Evolutionary conservation across 1,140 invertebrate genomes (phyloP).

Genomic region (Philopotamus ludificatus): DNA sequence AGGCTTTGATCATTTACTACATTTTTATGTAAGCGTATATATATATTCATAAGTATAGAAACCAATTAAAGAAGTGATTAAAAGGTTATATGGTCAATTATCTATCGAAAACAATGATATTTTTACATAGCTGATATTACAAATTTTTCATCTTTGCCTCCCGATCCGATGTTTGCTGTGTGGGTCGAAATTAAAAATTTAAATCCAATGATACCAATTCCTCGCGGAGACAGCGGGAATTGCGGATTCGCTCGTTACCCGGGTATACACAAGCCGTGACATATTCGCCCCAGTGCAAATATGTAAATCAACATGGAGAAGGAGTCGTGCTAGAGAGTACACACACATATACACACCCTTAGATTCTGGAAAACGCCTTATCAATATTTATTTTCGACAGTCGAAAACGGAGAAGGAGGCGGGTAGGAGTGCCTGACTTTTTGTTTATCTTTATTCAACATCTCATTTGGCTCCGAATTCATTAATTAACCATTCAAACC

Average conservation of each 20-base stretch:
- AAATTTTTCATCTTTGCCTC: no score
- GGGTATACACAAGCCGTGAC: not conserved
- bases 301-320: not conserved
- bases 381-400: constrained; percentile 18
- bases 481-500: constrained; percentile 36
- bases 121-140: no score
- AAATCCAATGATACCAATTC: no score
- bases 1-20: no score
- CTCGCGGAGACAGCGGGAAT: not conserved
- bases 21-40: no score
- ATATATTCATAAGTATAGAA: no score
- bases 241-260: not conserved
- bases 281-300: not conserved
- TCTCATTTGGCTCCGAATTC: constrained; percentile 33
- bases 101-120: no score
- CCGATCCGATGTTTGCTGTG: no score
- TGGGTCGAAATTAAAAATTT: not conserved
- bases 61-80: no score
- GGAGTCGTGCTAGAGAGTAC: not conserved
- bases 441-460: constrained; percentile 33
- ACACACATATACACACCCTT: not conserved
- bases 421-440: constrained; percentile 12
- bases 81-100: no score
- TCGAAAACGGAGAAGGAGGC: not conserved
- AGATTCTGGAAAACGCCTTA: constrained; percentile 1